Percentiles rank a stretch among this genome's conserved stretches.
These are phyloP conservation scores for Tipula lateralis DNA, from an alignment of 2,888 invertebrate genomes.

Conservation along the genomic window DNA sequence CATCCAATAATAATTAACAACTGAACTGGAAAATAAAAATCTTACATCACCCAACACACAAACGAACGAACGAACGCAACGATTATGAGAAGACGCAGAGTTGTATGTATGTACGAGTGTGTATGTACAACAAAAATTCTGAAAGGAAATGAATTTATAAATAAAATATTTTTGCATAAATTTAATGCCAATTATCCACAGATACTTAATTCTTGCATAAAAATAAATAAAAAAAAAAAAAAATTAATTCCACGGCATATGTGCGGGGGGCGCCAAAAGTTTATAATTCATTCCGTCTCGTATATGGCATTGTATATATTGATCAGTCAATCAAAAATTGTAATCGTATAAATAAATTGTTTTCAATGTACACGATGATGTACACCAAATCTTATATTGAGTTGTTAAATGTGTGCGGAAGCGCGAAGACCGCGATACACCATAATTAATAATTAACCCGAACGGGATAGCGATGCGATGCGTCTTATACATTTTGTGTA, in stretches of 20 bases:
- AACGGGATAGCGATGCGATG: neutral
- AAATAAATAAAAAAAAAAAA: neutral
- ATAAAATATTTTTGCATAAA: neutral
- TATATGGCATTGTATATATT: neutral
- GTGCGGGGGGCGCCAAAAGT: neutral
- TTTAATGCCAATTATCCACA: constrained; percentile 24
- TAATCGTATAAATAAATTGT: neutral
- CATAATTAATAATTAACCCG: neutral
- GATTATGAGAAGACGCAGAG: neutral
- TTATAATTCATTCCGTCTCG: neutral
- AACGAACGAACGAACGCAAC: neutral
- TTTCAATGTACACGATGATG: neutral
- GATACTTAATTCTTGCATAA: constrained; percentile 24
- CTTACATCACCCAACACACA: neutral
- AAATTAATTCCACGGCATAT: neutral
- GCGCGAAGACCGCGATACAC: neutral
- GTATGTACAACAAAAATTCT: neutral
- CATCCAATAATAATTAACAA: neutral
- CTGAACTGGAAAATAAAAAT: neutral
- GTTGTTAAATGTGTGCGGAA: neutral
- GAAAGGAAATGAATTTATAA: constrained; percentile 24
- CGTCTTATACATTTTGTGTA: neutral
- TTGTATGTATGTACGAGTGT: neutral
- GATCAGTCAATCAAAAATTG: constrained; percentile 3
- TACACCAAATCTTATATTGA: neutral